Base-by-base conservation (phyloP, 2,797 vertebrate genomes). In the Dipus sagitta region DNA sequence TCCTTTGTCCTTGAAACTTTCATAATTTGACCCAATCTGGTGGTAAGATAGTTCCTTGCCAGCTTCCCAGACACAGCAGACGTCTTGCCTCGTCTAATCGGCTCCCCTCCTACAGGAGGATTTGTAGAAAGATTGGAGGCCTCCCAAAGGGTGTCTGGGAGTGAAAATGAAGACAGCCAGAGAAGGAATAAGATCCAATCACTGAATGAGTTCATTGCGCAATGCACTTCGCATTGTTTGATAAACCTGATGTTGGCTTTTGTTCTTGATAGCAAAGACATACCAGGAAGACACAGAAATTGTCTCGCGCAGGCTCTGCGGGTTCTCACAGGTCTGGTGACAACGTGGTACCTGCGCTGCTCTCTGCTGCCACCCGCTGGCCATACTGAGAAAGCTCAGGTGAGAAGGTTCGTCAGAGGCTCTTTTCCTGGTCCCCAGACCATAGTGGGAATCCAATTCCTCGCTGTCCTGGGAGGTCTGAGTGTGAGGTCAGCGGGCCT, bases 11-110 rank as follows among this genome's bases (percentile, higher is more conserved):
- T 72, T 62, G 64, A 91, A 94, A 98, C 98, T 96, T 99, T 90
- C 99, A 99, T 96, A 99, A 98, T 98, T 99, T 99, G 98, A 99
- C 99, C 99, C 99, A 99, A 97, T 99, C 99, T 99, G 99, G 98
- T 99, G 99, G 98, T 99, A 99, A 97, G 98, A 99, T 17, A 99
- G 99, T 96, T 99, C 99, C 98, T 99, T 99, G 96, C 99, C 99
- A 65, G 98, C 98, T 98, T 99, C 98, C 98, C 99, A 99, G 97
- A 99, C 99, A 86, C 32, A 42, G 47, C 52, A 60, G 65, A 91
- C 86, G 65, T 26, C 18, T 28, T 21, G 11, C 12, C 32, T 52
- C 47, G 58, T 23, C 26, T 71, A 17, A 74, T 32, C 13, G 23
- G 52, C 6, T 26, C 2, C 14, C 5, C 12, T 81, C 52, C 28